Evolutionary conservation across 2,113 vertebrate genomes (phyloP).

Genomic region (Synodontis membranacea): DNA sequence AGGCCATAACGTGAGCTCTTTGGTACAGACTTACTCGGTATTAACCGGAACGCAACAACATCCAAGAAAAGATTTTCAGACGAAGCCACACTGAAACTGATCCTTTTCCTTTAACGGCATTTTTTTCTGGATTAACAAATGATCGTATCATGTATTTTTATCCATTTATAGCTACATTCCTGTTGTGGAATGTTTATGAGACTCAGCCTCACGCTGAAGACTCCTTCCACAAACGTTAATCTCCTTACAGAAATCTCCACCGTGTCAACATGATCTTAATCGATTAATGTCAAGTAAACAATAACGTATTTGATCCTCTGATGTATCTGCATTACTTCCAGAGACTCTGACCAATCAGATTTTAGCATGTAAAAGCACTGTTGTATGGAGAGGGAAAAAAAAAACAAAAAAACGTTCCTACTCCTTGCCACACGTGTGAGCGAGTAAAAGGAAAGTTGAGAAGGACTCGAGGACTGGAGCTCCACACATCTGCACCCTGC

Average conservation of each 20-base stretch:
- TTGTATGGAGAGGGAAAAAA: too few species aligned
- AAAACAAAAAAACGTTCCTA: not conserved
- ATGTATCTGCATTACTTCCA: not conserved
- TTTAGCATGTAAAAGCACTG: not conserved
- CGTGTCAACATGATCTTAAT: not conserved
- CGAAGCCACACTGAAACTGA: not conserved
- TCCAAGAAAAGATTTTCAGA: too few species aligned
- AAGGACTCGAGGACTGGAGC: not conserved
- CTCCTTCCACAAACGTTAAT: not conserved
- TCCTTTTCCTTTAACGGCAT: too few species aligned
- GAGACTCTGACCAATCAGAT: not conserved
- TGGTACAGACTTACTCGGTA: too few species aligned
- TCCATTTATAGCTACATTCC: not conserved
- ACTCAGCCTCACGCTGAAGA: not conserved
- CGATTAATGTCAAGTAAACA: not conserved
- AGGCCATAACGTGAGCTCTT: too few species aligned
- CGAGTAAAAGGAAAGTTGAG: not conserved
- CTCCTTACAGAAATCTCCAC: not conserved
- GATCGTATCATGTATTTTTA: not conserved
- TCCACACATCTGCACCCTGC: not conserved
- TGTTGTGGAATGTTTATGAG: not conserved
- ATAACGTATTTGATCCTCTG: not conserved
- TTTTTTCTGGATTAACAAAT: too few species aligned
- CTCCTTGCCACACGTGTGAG: not conserved
- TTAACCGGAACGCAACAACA: too few species aligned